Conservation (phyloP, 2,888 invertebrate genomes). For the Ganaspis brasiliensis region DNA sequence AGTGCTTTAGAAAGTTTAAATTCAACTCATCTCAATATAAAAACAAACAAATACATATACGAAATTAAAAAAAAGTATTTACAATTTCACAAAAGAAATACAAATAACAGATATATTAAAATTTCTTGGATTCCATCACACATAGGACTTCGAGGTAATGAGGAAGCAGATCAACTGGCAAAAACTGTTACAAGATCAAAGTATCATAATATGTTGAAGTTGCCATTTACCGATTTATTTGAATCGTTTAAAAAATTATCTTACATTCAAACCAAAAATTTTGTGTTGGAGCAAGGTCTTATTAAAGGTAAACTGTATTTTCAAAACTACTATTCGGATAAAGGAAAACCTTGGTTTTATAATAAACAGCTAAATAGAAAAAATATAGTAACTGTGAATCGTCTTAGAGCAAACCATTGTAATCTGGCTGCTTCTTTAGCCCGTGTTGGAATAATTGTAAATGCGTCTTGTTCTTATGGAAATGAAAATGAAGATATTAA, state of each 20-base stretch:
- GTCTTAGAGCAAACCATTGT: not conserved
- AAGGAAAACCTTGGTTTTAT: not conserved
- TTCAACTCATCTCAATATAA: not conserved
- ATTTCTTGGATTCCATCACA: not conserved
- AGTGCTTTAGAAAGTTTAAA: slow-evolving; percentile 40
- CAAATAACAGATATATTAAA: not conserved
- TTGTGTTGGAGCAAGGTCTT: not conserved
- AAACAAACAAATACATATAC: not conserved
- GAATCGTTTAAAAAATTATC: not conserved
- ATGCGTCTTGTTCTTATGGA: not conserved
- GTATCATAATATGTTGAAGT: not conserved
- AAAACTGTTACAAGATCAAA: not conserved
- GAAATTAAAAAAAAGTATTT: not conserved
- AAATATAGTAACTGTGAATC: not conserved
- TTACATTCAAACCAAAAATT: not conserved
- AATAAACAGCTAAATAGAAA: not conserved
- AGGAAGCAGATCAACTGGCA: not conserved
- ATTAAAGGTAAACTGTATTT: slow-evolving; percentile 26
- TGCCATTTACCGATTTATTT: not conserved
- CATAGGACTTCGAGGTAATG: not conserved
- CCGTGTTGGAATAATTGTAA: not conserved
- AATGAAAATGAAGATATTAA: not conserved
- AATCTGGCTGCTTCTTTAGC: slow-evolving; percentile 15
- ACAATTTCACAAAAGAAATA: not conserved
- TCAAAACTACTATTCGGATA: not conserved